A percentile compares a stretch with the other conserved stretches of the same genome.
phyloP scores from a whole-genome alignment of 2,797 vertebrate genomes.

The Girardinus metallicus region DNA sequence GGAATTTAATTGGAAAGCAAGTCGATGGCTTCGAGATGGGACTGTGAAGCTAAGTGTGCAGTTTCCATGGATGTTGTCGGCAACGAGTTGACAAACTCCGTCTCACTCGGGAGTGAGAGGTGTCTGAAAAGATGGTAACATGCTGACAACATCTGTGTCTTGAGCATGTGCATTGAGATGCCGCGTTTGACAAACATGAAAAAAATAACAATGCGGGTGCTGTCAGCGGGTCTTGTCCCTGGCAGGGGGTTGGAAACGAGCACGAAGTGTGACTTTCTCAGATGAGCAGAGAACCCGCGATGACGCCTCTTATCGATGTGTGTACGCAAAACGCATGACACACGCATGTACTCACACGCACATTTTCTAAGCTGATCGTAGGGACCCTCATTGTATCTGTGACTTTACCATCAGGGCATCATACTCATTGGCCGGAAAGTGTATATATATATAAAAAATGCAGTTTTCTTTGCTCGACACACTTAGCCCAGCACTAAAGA shows the following conservation, averaged over 20 bases:
- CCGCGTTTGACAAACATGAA: conserved; percentile 71
- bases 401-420: conserved; percentile 29
- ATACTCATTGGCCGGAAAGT: conserved; percentile 17
- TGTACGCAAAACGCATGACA: conserved; percentile 49
- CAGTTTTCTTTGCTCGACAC: not conserved
- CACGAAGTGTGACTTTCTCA: conserved; percentile 89
- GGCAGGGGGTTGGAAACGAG: conserved; percentile 79
- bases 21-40: conserved; percentile 47
- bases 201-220: conserved; percentile 77
- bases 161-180: conserved; percentile 41
- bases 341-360: conserved; percentile 29
- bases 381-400: conserved; percentile 34
- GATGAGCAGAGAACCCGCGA: conserved; percentile 83
- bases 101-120: conserved; percentile 76
- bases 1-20: conserved; percentile 56
- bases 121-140: conserved; percentile 74
- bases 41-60: conserved; percentile 67
- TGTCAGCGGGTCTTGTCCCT: conserved; percentile 87
- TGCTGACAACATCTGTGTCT: conserved; percentile 68
- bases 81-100: conserved; percentile 74
- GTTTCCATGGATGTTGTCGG: conserved; percentile 55
- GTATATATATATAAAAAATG: conserved; percentile 24
- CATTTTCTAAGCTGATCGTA: conserved; percentile 18
- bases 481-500: conserved; percentile 13
- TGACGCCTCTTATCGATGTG: conserved; percentile 77